Evolutionary conservation across 2,888 invertebrate species (phyloP), one percentile per base, ranked within the genome.

Genomic region (Diarsia mendica): DNA sequence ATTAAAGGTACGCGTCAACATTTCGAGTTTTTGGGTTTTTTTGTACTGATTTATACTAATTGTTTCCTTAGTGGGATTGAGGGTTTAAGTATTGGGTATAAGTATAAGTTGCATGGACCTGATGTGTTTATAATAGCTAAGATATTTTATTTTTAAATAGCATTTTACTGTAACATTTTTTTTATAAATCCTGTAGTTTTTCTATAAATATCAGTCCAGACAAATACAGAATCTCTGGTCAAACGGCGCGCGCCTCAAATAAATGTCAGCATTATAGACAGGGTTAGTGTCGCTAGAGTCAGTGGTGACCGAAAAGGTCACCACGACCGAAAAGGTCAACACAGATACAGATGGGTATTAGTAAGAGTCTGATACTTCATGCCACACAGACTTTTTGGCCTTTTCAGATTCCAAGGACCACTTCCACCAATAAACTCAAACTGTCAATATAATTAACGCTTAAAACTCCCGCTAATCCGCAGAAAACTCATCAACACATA

Each of bases 1-100:
- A 88, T 89, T 87, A 84, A 81, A 85, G 80, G 78, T 83, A 77
- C 68, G 85, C 85, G 82, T 83, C 85, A 83, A 84, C 71, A 63
- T 84, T 82, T 80, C 65, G 67, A 60, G 82, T 33, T 84, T 81
- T 77, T 71, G 65, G 77, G 46, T 46, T 61, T 51, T 83, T 79
- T 83, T 81, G 68, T 71, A 81, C 77, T 84, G 85, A 85, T 83
- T 84, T 83, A 84, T 74, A 84, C 82, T 81, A 83, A 83, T 81
- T 81, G 73, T 83, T 85, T 83, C 82, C 82, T 81, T 73, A 84
- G 63, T 79, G 58, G 71, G 71, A 13, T 58, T 63, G 82, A 68
- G 77, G 68, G 68, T 44, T 73, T 84, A 77, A 80, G 72, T 82
- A 84, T 60, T 58, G 72, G 77, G 68, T 65, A 58, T 39, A 60